phyloP scores from a whole-genome alignment of 2,888 invertebrate genomes.

The Heliconius charithonia region DNA sequence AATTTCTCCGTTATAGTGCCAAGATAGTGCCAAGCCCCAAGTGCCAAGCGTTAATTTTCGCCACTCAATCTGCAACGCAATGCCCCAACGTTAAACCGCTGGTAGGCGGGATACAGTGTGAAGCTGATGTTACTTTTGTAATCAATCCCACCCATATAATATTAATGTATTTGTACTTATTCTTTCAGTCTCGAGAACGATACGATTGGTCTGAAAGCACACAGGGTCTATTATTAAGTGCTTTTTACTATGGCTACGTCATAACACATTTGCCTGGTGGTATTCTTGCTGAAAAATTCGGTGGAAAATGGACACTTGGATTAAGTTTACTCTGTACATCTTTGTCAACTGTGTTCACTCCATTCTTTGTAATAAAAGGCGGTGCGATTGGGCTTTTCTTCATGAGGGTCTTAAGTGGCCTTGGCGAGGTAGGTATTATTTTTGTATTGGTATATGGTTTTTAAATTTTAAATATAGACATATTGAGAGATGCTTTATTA shows the following conservation, averaged over 20 bases:
- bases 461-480: not conserved
- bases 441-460: not conserved
- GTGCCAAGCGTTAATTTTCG: too few relatives aligned
- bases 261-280: slow-evolving; percentile 93
- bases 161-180: not conserved
- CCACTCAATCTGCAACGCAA: too few relatives aligned
- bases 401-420: slow-evolving; percentile 78
- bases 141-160: not conserved
- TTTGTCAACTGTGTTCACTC: slow-evolving; percentile 90
- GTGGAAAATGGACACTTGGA: slow-evolving; percentile 92
- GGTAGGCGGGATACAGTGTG: too few relatives aligned
- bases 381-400: slow-evolving; percentile 82
- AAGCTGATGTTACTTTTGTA: not conserved
- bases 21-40: too few relatives aligned
- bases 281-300: slow-evolving; percentile 90
- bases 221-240: slow-evolving; percentile 89
- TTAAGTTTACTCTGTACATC: slow-evolving; percentile 91
- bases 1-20: too few relatives aligned
- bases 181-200: slow-evolving; percentile 63
- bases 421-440: slow-evolving; percentile 85
- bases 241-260: slow-evolving; percentile 93
- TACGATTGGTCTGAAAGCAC: slow-evolving; percentile 88
- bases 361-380: slow-evolving; percentile 85
- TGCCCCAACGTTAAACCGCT: too few relatives aligned
- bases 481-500: not conserved